Evolutionary conservation across 2,113 vertebrate genomes (phyloP), one percentile per base, ranked within the genome.

Genomic region (Gallinago media): DNA sequence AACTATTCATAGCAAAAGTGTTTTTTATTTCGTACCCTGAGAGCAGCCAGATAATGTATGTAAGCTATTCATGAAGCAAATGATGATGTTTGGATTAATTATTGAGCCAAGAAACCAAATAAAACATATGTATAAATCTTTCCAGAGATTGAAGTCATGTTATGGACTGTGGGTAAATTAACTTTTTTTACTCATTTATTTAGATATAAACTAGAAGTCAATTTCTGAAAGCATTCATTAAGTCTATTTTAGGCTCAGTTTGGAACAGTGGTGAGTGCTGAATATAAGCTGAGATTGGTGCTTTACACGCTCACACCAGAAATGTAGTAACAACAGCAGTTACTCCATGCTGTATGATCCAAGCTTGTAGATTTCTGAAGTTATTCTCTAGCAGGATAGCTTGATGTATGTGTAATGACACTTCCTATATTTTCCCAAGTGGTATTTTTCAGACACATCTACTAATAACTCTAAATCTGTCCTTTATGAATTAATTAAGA

Each of bases 401-500:
- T 92, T 79, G 20, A 54, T 97, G 65, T 92, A 66, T 50, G 85
- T 97, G 89, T 91, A 80, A 89, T 58, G 19, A n/a, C 17, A 66
- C 63, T 87, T 96, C 40, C 80, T 92, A 2, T 93, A 66, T 93
- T 97, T 97, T 94, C 63, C 80, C 80, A 85, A 93, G 80, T 44
- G 83, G 32, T 89, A 73, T 63, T 93, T 96, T 87, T 70, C 66
- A 97, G 68, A 74, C 80, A 89, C 13, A 20, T 76, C 96, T 80
- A 38, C 47, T 82, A 79, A 89, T 90, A 93, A 92, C 76, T 94
- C 38, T 89, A 93, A 96, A 97, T 70, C 63, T 92, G 47, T 94
- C 71, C 71, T 94, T 97, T 96, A 96, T 95, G 89, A 97, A 88
- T 88, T 89, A 93, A 93, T 86, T 96, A 93, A 92, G 38, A 74